Conservation (phyloP, 2,797 vertebrate genomes). For the Pygocentrus nattereri region DNA sequence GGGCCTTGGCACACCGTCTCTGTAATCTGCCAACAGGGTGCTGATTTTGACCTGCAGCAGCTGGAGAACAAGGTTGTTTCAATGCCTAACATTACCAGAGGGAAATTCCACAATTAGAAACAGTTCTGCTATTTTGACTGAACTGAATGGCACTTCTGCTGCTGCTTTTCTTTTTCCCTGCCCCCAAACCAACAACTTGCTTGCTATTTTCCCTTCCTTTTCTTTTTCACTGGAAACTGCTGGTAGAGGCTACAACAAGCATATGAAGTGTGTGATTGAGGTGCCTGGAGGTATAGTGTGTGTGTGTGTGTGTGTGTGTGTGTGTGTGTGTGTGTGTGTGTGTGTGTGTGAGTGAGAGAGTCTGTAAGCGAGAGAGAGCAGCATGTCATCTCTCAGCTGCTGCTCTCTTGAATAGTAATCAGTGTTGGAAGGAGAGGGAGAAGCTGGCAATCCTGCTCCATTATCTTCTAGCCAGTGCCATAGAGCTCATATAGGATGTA, state of each 20-base stretch:
- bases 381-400: slow-evolving; percentile 87
- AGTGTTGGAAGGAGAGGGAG: slow-evolving; percentile 76
- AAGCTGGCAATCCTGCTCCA: slow-evolving; percentile 82
- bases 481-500: slow-evolving; percentile 65
- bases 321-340: slow-evolving; percentile 73
- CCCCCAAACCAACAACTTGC: background rate
- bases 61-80: background rate
- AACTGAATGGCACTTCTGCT: slow-evolving; percentile 17
- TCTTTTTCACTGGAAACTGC: slow-evolving; percentile 26
- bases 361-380: slow-evolving; percentile 77
- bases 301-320: slow-evolving; percentile 78
- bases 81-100: background rate
- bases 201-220: background rate
- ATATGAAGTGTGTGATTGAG: slow-evolving; percentile 45
- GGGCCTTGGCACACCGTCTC: background rate
- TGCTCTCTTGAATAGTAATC: slow-evolving; percentile 90
- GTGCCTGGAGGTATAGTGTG: slow-evolving; percentile 41
- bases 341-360: slow-evolving; percentile 75
- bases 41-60: background rate
- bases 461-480: slow-evolving; percentile 77
- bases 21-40: background rate
- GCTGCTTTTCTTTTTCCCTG: background rate
- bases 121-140: slow-evolving; percentile 7
- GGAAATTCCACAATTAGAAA: slow-evolving; percentile 39
- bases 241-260: slow-evolving; percentile 31